Conservation (phyloP, 2,113 vertebrate species). For the Leucosticte australis region DNA sequence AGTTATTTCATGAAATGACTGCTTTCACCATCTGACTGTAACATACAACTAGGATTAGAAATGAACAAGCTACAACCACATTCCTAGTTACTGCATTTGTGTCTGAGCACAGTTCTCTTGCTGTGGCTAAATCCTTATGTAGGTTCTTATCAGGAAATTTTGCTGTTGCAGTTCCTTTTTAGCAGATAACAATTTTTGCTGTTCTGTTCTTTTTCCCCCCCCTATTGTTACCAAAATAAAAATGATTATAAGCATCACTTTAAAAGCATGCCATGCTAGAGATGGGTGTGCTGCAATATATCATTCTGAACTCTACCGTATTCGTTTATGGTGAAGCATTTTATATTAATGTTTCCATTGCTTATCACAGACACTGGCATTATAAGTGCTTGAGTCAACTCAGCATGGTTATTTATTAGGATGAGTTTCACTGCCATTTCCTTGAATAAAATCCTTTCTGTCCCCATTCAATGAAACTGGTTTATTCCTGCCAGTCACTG, state of each 20-base stretch:
- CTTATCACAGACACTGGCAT: constrained; percentile 76
- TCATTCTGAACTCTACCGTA: constrained; percentile 61
- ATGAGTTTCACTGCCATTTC: constrained; percentile 57
- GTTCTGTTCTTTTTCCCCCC: neutral
- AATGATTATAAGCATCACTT: constrained; percentile 72
- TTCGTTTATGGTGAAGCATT: constrained; percentile 71
- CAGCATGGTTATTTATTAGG: constrained; percentile 75
- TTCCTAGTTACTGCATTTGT: constrained; percentile 9
- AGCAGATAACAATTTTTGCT: constrained; percentile 43
- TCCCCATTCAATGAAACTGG: neutral
- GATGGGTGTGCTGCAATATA: constrained; percentile 60
- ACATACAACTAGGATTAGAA: constrained; percentile 49
- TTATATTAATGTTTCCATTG: constrained; percentile 78
- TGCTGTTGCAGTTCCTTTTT: neutral
- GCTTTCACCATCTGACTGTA: constrained; percentile 47
- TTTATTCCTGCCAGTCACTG: constrained; percentile 40
- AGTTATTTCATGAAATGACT: constrained; percentile 60
- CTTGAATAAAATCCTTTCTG: constrained; percentile 66
- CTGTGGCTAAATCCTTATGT: neutral
- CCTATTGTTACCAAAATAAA: constrained; percentile 65
- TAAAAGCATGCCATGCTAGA: constrained; percentile 65
- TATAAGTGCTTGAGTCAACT: constrained; percentile 74
- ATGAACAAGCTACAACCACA: neutral
- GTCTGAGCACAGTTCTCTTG: neutral
- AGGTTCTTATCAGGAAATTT: constrained; percentile 37